Percentiles rank a stretch among this genome's conserved stretches.
Evolutionary conservation across 2,797 vertebrate genomes (phyloP).

Genomic region (Paguma larvata): DNA sequence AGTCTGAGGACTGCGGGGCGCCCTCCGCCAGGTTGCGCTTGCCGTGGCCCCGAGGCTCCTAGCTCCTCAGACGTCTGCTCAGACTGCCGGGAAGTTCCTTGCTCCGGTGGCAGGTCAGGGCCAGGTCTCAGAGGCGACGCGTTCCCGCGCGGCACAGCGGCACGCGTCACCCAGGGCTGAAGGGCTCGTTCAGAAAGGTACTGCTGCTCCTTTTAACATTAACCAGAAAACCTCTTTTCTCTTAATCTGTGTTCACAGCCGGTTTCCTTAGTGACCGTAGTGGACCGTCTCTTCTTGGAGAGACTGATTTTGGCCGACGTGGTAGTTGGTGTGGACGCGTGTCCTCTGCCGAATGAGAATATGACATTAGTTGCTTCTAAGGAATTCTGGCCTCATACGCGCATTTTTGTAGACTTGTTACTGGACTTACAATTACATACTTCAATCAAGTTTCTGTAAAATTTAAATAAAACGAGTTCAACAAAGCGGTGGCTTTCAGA

Average conservation of each 20-base stretch:
- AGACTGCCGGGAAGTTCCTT: constrained; percentile 28
- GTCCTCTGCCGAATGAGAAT: constrained; percentile 74
- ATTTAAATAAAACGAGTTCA: constrained; percentile 81
- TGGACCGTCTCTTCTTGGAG: constrained; percentile 74
- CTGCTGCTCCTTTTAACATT: constrained; percentile 57
- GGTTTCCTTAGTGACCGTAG: constrained; percentile 63
- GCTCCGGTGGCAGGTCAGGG: neutral
- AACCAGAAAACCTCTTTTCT: constrained; percentile 74
- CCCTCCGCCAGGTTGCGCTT: neutral
- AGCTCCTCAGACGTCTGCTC: neutral
- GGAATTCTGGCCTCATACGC: constrained; percentile 79
- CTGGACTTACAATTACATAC: constrained; percentile 76
- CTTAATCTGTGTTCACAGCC: constrained; percentile 57
- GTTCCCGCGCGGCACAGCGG: neutral
- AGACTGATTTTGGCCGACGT: constrained; percentile 74
- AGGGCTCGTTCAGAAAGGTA: constrained; percentile 69
- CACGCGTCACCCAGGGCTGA: neutral
- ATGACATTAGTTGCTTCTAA: constrained; percentile 82
- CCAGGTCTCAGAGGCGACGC: neutral
- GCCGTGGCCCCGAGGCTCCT: neutral
- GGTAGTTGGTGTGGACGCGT: constrained; percentile 73
- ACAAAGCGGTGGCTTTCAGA: neutral
- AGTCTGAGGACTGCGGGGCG: neutral
- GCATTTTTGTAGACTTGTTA: constrained; percentile 86
- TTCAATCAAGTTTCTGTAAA: constrained; percentile 80